Evolutionary conservation across 2,113 vertebrate species (phyloP), one percentile per base, ranked within the genome.

Genomic region (Sakesphorus luctuosus): DNA sequence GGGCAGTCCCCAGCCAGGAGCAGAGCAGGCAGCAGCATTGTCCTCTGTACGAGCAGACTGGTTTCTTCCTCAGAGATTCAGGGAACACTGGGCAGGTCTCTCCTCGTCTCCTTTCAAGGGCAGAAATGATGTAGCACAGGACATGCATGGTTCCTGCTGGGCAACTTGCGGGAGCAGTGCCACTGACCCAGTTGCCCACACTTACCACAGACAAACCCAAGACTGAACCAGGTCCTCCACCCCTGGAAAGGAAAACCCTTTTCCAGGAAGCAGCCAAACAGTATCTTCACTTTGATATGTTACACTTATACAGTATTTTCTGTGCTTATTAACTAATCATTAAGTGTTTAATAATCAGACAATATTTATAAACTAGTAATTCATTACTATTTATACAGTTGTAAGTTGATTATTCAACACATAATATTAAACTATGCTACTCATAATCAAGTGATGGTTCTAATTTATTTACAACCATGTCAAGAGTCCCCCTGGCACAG

Each of bases 331-430:
- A 81, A 63, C 10, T 56, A 50, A 84, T 62, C 52, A 73, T 67
- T 77, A 50, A 43, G 66, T 47, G 47, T 53, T 92, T 80, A 84
- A 58, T 29, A 80, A 75, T 40, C 44, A 75, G 62, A 35, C 23
- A 92, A 67, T 75, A 76, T 72, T 90, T 95, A 72, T 84, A 87
- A 89, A 62, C 31, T 58, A 67, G 20, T 24, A 83, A 62, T 61
- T 76, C 10, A 26, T 83, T 83, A 55, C 75, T 75, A 81, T 81
- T 83, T 66, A 67, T 79, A 74, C 71, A 52, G 13, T 66, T 83
- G 23, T 56, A 66, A 47, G 36, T 35, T 71, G 62, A 87, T 92
- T 61, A 67, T 56, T 87, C 67, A 75, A 52, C 56, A 75, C 2
- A 7, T 40, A 25, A 17, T 56, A 79, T 36, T 46, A 40, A 75